Percentiles rank a stretch among this genome's conserved stretches.
phyloP scores from a whole-genome alignment of 2,113 vertebrate genomes.

The Bambusicola thoracicus region DNA sequence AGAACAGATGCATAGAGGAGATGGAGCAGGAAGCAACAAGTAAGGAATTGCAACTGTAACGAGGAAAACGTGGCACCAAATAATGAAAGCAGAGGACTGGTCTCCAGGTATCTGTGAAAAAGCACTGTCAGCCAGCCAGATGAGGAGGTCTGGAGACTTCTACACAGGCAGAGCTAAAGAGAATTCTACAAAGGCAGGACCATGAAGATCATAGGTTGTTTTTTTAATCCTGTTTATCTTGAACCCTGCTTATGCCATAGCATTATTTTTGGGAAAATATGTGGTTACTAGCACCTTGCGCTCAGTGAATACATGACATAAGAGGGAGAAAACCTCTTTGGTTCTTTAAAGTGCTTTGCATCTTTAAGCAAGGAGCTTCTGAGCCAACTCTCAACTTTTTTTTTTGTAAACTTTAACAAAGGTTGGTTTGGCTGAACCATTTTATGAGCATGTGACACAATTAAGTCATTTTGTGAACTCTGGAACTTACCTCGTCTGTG shows the following conservation, averaged over 20 bases:
- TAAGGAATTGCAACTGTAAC: background rate
- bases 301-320: too few species aligned
- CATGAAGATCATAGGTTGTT: fast-evolving
- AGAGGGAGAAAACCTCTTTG: background rate
- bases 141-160: background rate
- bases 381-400: background rate
- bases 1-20: background rate
- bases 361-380: background rate
- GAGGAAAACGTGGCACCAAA: background rate
- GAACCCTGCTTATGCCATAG: background rate
- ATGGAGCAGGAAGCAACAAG: background rate
- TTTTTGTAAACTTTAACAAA: constrained; percentile 61
- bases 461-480: background rate
- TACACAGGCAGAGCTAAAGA: background rate
- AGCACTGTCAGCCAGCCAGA: background rate
- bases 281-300: too few species aligned
- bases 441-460: constrained; percentile 18
- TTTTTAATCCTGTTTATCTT: background rate
- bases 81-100: background rate
- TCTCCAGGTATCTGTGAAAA: background rate
- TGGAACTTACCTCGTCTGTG: background rate
- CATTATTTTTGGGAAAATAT: background rate
- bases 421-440: background rate
- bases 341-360: background rate
- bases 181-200: background rate